Percentiles rank a stretch among this genome's conserved stretches.
Evolutionary conservation across 1,140 invertebrate genomes (phyloP).

Genomic region (Trichonephila clavipes): DNA sequence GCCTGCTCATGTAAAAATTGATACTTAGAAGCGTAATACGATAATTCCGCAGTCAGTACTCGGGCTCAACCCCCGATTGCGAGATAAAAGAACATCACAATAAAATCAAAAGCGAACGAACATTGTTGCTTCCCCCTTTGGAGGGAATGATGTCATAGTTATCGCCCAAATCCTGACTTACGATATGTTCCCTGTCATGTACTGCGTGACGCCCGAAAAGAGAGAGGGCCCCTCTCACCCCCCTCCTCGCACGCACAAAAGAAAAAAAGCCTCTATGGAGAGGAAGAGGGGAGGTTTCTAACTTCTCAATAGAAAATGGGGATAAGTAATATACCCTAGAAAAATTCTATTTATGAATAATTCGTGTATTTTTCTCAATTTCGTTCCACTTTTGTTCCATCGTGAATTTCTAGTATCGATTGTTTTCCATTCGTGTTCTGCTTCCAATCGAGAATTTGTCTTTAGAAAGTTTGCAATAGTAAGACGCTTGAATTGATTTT

Average conservation of each 20-base stretch:
- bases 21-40: neutral
- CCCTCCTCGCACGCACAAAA: neutral
- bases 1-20: neutral
- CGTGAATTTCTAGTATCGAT: no score
- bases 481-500: no score
- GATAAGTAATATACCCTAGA: no score
- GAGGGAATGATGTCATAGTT: conserved; percentile 60
- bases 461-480: no score
- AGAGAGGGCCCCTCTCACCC: neutral
- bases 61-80: neutral
- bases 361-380: no score
- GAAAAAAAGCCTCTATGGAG: no score
- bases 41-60: neutral
- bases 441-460: no score
- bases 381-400: no score
- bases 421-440: no score
- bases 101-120: neutral
- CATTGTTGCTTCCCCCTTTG: neutral
- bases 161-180: conserved; percentile 67
- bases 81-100: neutral
- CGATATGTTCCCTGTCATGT: conserved; percentile 36
- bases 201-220: neutral
- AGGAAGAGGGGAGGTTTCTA: no score
- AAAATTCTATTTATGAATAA: no score
- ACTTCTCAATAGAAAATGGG: no score